Conservation (phyloP, 2,888 invertebrate species). For the Morinoia aosen region DNA sequence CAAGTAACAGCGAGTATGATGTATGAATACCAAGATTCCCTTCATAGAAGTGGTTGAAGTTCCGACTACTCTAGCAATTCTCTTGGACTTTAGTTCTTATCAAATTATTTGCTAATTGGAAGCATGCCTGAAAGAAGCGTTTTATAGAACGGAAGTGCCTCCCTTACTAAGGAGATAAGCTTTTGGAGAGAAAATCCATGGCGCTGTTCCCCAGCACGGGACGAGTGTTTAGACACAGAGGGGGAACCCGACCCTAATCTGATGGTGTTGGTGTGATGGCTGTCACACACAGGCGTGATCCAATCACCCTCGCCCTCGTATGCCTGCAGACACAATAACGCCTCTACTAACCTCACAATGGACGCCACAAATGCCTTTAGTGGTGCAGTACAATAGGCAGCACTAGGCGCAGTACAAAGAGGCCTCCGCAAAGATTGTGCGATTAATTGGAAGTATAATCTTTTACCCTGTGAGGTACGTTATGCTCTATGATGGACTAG, state of each 20-base stretch:
- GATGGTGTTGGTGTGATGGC: conserved; percentile 6
- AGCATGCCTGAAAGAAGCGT: background rate
- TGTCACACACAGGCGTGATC: conserved; percentile 37
- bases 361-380: conserved; percentile 15
- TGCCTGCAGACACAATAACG: background rate
- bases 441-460: background rate
- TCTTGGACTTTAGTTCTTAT: background rate
- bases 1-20: background rate
- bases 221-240: background rate
- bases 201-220: background rate
- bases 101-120: background rate
- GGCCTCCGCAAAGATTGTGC: background rate
- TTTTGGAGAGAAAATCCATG: background rate
- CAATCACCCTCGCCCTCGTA: conserved; percentile 14
- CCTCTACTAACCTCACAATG: background rate
- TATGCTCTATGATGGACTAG: background rate
- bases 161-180: background rate
- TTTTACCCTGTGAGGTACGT: background rate
- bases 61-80: background rate
- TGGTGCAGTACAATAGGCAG: background rate
- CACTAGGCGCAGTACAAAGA: background rate
- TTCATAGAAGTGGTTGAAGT: background rate
- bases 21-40: background rate
- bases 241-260: conserved; percentile 6
- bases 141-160: background rate